Conservation (phyloP, 2,888 invertebrate species). For the Rhaphigaster nebulosa region DNA sequence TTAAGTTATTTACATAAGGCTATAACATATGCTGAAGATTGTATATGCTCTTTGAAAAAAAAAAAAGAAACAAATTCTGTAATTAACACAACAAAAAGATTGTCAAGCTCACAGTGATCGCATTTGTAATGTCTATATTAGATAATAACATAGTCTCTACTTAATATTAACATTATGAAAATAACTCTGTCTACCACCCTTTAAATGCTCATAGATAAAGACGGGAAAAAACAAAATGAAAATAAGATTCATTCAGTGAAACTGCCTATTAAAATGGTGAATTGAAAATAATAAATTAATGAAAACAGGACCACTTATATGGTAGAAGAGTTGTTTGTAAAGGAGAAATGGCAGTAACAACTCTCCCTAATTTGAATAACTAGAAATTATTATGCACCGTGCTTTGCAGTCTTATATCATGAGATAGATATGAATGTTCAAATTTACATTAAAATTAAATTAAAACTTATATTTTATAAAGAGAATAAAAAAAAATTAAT, state of each 20-base stretch:
- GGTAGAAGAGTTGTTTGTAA: conserved; percentile 15
- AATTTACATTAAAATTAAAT: conserved; percentile 1
- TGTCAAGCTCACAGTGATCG: conserved; percentile 49
- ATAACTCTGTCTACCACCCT: conserved; percentile 37
- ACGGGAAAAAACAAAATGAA: background rate
- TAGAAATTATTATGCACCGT: conserved; percentile 44
- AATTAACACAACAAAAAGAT: conserved; percentile 41
- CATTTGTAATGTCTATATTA: conserved; percentile 32
- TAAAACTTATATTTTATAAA: background rate
- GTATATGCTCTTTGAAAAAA: conserved; percentile 9
- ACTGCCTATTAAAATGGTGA: background rate
- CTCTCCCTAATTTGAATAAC: conserved; percentile 20
- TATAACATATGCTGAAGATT: conserved; percentile 42
- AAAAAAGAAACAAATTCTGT: background rate
- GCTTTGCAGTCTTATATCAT: conserved; percentile 50
- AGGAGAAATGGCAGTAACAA: conserved; percentile 49
- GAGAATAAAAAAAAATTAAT: conserved; percentile 18
- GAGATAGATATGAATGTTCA: conserved; percentile 35
- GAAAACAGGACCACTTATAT: background rate
- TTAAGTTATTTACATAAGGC: conserved; percentile 47
- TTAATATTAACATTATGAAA: conserved; percentile 44
- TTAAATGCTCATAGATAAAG: conserved; percentile 25
- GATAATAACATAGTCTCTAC: conserved; percentile 33
- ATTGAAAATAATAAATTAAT: background rate
- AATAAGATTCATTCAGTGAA: background rate